Conservation (phyloP, 1,140 invertebrate genomes). For the Helicoverpa armigera region DNA sequence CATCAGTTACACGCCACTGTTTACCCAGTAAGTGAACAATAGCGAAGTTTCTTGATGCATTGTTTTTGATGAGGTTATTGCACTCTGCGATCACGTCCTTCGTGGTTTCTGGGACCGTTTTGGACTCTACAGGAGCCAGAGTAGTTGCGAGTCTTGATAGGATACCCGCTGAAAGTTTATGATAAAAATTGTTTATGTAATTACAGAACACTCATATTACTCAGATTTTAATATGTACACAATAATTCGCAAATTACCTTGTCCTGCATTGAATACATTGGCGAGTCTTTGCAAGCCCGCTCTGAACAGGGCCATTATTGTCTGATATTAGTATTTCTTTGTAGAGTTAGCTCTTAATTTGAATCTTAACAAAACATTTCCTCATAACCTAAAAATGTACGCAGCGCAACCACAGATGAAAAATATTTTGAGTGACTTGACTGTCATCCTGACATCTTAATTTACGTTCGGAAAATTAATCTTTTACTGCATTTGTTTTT, state of each 20-base stretch:
- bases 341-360: neutral
- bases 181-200: slow-evolving; percentile 41
- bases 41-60: slow-evolving; percentile 93
- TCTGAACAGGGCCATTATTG: slow-evolving; percentile 69
- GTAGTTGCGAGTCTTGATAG: slow-evolving; percentile 74
- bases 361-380: neutral
- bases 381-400: neutral
- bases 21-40: slow-evolving; percentile 93
- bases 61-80: slow-evolving; percentile 79
- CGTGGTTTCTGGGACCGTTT: slow-evolving; percentile 62
- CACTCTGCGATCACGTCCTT: slow-evolving; percentile 81
- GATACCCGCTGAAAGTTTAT: slow-evolving; percentile 74
- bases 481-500: no score
- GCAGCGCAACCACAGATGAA: no score
- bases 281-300: slow-evolving; percentile 73
- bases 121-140: slow-evolving; percentile 61
- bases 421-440: no score
- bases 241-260: slow-evolving; percentile 62
- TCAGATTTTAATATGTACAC: neutral
- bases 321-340: no score
- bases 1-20: slow-evolving; percentile 95
- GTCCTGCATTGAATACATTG: slow-evolving; percentile 66
- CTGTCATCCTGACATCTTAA: no score
- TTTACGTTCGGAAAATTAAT: no score
- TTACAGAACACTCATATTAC: slow-evolving; percentile 1